Conservation (phyloP, 2,113 vertebrate species). For the Amia ocellicauda region DNA sequence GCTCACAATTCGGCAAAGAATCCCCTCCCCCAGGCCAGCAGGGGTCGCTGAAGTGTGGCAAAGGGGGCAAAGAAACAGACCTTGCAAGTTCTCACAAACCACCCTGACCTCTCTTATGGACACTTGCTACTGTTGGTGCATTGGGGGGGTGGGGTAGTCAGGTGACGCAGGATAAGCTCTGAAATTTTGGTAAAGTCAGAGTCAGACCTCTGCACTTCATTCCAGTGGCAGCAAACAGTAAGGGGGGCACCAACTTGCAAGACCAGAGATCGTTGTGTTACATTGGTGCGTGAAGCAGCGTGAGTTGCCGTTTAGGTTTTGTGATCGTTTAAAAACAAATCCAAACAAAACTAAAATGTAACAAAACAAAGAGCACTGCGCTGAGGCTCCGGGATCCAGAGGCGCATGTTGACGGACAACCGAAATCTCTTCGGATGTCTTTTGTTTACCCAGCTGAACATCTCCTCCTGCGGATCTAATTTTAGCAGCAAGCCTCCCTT, state of each 20-base stretch:
- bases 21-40: no score
- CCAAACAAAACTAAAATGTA: background rate
- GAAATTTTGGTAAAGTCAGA: constrained; percentile 37
- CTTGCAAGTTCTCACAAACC: no score
- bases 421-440: constrained; percentile 36
- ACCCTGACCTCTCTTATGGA: constrained; percentile 17
- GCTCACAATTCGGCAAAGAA: no score
- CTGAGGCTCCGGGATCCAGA: background rate
- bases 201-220: constrained; percentile 40
- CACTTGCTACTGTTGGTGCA: constrained; percentile 57
- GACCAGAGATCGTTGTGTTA: no score
- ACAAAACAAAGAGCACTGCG: background rate
- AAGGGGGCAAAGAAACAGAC: no score
- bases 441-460: constrained; percentile 54
- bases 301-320: no score
- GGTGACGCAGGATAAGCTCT: constrained; percentile 52
- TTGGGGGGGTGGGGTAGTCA: constrained; percentile 49
- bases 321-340: no score
- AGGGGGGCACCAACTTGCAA: background rate
- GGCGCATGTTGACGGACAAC: background rate
- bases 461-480: constrained; percentile 50
- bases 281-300: no score
- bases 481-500: constrained; percentile 45
- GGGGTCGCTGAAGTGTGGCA: no score
- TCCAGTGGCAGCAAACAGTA: constrained; percentile 19